Evolutionary conservation across 2,888 invertebrate species (phyloP), one percentile per base, ranked within the genome.

Genomic region (Pyrrhosoma nymphula): DNA sequence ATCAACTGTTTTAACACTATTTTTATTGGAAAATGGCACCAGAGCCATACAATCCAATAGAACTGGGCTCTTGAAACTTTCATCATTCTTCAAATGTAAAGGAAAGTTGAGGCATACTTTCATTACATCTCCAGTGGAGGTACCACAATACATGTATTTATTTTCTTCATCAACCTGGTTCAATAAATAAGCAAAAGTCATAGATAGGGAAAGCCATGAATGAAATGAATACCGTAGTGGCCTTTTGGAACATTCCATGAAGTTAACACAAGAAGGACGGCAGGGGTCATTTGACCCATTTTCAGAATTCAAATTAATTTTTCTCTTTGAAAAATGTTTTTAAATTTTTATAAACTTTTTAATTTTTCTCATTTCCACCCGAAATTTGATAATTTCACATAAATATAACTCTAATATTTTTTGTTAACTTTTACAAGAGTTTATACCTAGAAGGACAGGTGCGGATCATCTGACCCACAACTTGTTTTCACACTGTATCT

Each of bases 61-160:
- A n/a, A 91, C 91, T 55, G 95, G 95, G 39, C 23, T 47, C 26
- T 93, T 56, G 16, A 89, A 47, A 47, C 82, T 75, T 26, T 47
- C 47, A 60, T 35, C 95, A 95, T 95, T 60, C 69, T 91, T 95
- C 23, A 60, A 55, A 47, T 82, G 88, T 63, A 75, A 63, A 12
- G 56, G 82, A 35, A 95, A 82, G 75, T 95, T 96, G 18, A 96
- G 95, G 95, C 96, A 96, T 20, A 96, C 97, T 96, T 97, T 97
- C 95, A 98, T 96, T 23, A 98, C 97, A 96, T 98, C 99, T 63
- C 98, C 99, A 96, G 99, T 98, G 23, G 97, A 97, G 26, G 99
- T 99, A 14, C 99, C 99, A 96, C 99, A 98, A 96, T 98, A 99
- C 91, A 98, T 98, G 95, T 97, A 98, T 90, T 98, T 97, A 96